phyloP scores from a whole-genome alignment of 2,888 invertebrate species.

The Spisula solida region DNA sequence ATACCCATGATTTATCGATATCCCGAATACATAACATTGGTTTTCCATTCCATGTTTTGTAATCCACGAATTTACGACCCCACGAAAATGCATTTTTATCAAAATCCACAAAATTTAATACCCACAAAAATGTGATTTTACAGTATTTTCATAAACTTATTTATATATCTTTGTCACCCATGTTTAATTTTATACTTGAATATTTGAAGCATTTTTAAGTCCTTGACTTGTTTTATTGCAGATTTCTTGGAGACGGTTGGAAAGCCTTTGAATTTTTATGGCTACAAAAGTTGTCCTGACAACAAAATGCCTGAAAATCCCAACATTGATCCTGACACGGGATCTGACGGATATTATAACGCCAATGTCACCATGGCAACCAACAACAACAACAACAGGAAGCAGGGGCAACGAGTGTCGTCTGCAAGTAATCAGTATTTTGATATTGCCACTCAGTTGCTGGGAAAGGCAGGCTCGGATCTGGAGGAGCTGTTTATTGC shows the following conservation, averaged over 20 bases:
- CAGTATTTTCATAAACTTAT: no score
- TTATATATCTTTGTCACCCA: no score
- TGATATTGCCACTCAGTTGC: constrained; percentile 83
- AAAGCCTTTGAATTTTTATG: constrained; percentile 51
- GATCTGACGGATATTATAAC: constrained; percentile 58
- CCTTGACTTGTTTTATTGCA: constrained; percentile 33
- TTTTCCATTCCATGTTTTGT: no score
- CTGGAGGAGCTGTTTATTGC: constrained; percentile 82
- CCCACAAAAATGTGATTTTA: no score
- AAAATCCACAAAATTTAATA: no score
- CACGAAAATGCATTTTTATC: no score
- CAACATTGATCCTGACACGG: constrained; percentile 68
- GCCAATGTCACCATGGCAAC: constrained; percentile 67
- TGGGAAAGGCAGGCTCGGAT: constrained; percentile 80
- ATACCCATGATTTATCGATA: no score
- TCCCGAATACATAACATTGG: no score
- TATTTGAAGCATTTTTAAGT: background rate
- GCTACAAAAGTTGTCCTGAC: constrained; percentile 60
- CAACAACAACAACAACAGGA: constrained; percentile 49
- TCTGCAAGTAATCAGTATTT: constrained; percentile 77
- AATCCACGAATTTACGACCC: no score
- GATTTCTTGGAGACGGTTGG: constrained; percentile 49
- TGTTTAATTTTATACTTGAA: no score
- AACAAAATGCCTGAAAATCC: constrained; percentile 71
- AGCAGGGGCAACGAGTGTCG: constrained; percentile 60